Conservation (phyloP, 2,113 vertebrate genomes). For the Bubalus kerabau region DNA sequence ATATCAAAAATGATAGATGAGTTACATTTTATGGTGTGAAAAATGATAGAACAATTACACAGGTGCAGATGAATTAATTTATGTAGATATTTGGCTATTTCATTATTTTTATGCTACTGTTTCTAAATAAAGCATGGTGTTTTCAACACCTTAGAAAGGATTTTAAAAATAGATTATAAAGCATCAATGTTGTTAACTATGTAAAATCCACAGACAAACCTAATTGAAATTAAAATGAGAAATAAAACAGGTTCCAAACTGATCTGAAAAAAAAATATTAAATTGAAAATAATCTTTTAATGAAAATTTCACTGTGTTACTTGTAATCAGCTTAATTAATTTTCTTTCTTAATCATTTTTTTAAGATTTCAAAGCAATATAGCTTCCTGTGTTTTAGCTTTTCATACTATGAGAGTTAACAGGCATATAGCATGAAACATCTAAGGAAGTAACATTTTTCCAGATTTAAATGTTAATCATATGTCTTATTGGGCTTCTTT, state of each 20-base stretch:
- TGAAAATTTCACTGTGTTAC: not conserved
- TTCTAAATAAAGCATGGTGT: conserved; percentile 29
- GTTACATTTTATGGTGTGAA: conserved; percentile 4
- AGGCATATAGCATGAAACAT: not conserved
- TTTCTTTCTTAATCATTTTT: not conserved
- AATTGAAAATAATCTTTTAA: not conserved
- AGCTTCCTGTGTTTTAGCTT: not conserved
- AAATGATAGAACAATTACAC: not conserved
- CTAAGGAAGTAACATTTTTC: not conserved
- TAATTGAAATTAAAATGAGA: not conserved
- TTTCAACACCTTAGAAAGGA: conserved; percentile 15
- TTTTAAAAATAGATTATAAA: conserved; percentile 11
- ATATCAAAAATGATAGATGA: not conserved
- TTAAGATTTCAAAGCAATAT: not conserved
- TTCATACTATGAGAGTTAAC: not conserved
- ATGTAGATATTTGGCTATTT: conserved; percentile 13
- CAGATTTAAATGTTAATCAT: not conserved
- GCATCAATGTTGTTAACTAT: not conserved
- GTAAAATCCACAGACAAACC: not conserved
- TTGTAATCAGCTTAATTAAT: not conserved
- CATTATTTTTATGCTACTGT: conserved; percentile 3
- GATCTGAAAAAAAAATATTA: not conserved
- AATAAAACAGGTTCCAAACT: not conserved
- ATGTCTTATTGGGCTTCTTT: not conserved
- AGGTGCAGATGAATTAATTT: conserved; percentile 34